These are phyloP conservation scores for Goniozus legneri DNA, from an alignment of 1,140 invertebrate species.

Conservation along the genomic window DNA sequence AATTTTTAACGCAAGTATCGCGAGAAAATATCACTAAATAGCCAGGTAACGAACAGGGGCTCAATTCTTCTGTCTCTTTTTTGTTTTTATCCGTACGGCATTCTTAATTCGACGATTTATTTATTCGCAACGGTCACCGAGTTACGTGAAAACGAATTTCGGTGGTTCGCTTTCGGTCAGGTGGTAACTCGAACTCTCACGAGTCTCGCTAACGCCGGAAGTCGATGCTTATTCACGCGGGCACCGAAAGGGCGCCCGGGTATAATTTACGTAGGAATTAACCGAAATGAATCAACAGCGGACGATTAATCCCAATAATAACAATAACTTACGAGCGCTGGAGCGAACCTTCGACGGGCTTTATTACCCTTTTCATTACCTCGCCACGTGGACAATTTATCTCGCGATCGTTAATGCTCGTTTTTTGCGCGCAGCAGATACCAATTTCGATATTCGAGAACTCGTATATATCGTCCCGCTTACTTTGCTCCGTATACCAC, in stretches of 20 bases:
- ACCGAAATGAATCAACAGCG: slow-evolving; percentile 36
- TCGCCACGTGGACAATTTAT: slow-evolving; percentile 39
- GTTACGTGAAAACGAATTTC: too few species aligned
- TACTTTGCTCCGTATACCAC: too few species aligned
- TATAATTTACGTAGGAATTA: slow-evolving; percentile 44
- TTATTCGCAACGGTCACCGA: too few species aligned
- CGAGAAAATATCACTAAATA: too few species aligned
- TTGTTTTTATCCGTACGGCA: not conserved
- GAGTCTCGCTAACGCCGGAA: slow-evolving; percentile 43
- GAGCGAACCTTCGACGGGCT: slow-evolving; percentile 36
- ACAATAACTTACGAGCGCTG: slow-evolving; percentile 37
- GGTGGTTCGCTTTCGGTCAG: not conserved
- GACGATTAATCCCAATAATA: slow-evolving; percentile 47
- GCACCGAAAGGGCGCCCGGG: slow-evolving; percentile 44
- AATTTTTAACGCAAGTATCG: too few species aligned
- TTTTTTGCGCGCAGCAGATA: not conserved
- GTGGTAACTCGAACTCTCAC: not conserved
- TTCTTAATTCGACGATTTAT: too few species aligned
- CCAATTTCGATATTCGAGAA: too few species aligned
- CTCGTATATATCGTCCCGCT: too few species aligned
- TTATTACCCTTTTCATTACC: slow-evolving; percentile 45
- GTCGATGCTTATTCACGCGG: slow-evolving; percentile 50
- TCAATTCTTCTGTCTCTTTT: not conserved
- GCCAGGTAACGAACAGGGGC: not conserved
- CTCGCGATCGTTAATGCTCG: slow-evolving; percentile 8